Evolutionary conservation across 2,888 invertebrate genomes (phyloP), one percentile per base, ranked within the genome.

Genomic region (Tenthredo amoena): DNA sequence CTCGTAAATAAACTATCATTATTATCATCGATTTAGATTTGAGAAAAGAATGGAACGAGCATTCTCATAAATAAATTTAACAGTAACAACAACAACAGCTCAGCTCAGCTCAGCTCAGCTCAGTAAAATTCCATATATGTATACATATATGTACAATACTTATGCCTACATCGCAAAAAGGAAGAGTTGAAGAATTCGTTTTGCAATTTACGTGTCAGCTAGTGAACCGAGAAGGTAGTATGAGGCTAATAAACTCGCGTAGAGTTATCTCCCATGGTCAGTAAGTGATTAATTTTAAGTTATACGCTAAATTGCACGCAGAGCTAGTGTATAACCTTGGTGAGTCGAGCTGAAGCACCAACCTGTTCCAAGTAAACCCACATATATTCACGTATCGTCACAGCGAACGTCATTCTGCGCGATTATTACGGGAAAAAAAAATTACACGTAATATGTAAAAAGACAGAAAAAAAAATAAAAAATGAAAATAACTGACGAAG

Each of bases 1-100:
- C 50, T 55, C 76, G 50, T 77, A n/a, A 77, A 77, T 81, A n/a
- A 15, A 62, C 6, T 40, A 37, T 81, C 62, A 62, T 81, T 81
- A 81, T 81, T 34, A 26, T 50, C 40, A 40, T 81, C 40, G 18
- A 50, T n/a, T 50, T n/a, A n/a, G 6, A 50, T n/a, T 50, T 6
- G 7, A n/a, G 6, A 55, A 6, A 55, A n/a, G n/a, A 55, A n/a
- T n/a, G 7, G n/a, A n/a, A 55, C 55, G 55, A n/a, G n/a, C 6
- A n/a, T n/a, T n/a, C 55, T 7, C 7, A n/a, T 55, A 55, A 55
- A n/a, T 55, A 55, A 7, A 55, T 55, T 4, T 50, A 50, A 50
- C 4, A 50, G 18, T 3, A 50, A 18, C 50, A 4, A 18, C 50
- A 50, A 50, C 50, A 50, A 5, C 18, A 1, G 26, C 26, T 26